Base-by-base conservation (phyloP, 1,140 invertebrate genomes). In the Vanessa atalanta region DNA sequence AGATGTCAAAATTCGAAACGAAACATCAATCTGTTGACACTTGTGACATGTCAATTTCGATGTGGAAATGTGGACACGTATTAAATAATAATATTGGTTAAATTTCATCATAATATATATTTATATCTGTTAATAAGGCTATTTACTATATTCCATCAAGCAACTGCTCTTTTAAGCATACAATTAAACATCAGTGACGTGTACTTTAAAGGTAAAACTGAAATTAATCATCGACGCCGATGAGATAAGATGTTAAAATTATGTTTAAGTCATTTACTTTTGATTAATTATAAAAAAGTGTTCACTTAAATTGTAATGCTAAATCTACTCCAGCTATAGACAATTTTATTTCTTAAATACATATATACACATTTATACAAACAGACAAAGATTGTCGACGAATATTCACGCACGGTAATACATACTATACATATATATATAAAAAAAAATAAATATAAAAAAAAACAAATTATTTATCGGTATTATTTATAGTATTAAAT, bases 21-120 rank as follows among this genome's bases (percentile, higher is more conserved):
- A 9, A 43, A 43, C 37, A 1, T 43, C 37, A 43, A 83, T 23
- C 65, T 72, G 75, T 80, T 78, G 60, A 55, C 70, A 37, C 26
- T 50, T 26, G 13, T 72, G 60, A 48, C 60, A 65, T 47, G 66
- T 66, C 47, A 66, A 66, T 13, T 73, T 69, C 66, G 78, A 75
- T 75, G 81, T 84, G 76, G 83, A 88, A 77, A 75, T 75, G 82
- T 84, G 76, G 84, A 88, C 86, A 88, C 85, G 85, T 87, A 85
- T 86, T 77, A 73, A 31, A 51, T 65, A 69, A 55, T 11, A 65
- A 57, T 57, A 67, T 69, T 48, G 47, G 20, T 68, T 64, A 11
- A 57, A 61, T 76, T 76, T 70, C 47, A 2, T 70, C 15, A 72
- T 72, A 72, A 66, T 69, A 43, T 61, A 61, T 37, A 14, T 37